phyloP scores from a whole-genome alignment of 92 coral and sea anemone genomes.

The Heliopora coerulea region DNA sequence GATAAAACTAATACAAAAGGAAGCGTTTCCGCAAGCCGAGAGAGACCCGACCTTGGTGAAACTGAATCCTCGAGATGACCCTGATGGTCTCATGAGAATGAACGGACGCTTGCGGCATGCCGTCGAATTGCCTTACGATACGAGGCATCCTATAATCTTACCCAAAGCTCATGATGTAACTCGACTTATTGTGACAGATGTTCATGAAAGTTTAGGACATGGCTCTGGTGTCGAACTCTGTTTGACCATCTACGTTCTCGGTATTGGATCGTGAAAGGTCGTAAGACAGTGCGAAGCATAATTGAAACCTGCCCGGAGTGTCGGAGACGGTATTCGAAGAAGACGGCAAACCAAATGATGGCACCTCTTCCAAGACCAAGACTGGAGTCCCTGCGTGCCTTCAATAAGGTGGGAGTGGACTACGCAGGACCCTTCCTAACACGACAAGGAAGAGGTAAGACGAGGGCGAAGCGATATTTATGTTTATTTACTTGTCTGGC shows the following conservation, averaged over 20 bases:
- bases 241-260: conserved; percentile 33
- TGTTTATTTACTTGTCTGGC: conserved; percentile 49
- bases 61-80: too few species aligned
- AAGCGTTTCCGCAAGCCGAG: conserved; percentile 31
- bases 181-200: too few species aligned
- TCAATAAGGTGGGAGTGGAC: conserved; percentile 31
- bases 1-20: conserved; percentile 1
- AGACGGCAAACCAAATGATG: conserved; percentile 32
- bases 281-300: conserved; percentile 7
- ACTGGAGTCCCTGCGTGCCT: conserved; percentile 13
- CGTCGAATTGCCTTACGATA: background rate
- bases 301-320: conserved; percentile 13
- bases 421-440: conserved; percentile 36
- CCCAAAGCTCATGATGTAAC: too few species aligned
- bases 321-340: conserved; percentile 15
- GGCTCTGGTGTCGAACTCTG: conserved; percentile 26
- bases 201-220: too few species aligned
- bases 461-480: too few species aligned
- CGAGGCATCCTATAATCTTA: conserved; percentile 14
- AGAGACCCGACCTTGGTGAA: too few species aligned
- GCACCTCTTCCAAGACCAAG: conserved; percentile 29
- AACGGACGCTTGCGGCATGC: conserved; percentile 36
- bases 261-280: conserved; percentile 44
- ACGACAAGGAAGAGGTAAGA: too few species aligned
- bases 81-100: conserved; percentile 8